These are phyloP conservation scores for Andrena camellia DNA, from an alignment of 2,888 invertebrate genomes.

Conservation along the genomic window DNA sequence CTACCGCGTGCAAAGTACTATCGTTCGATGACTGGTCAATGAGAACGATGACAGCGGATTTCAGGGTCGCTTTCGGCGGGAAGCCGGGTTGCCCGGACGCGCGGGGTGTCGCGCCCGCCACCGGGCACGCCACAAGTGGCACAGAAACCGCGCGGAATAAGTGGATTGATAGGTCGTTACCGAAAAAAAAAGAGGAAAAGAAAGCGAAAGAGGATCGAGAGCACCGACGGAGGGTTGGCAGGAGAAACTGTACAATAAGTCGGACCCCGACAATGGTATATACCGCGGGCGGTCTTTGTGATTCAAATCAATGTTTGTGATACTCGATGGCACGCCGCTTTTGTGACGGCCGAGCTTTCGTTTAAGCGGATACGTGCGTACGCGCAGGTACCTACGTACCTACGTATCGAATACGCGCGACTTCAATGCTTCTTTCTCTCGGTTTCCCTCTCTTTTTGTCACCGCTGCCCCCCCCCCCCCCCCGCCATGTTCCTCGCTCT, in stretches of 20 bases:
- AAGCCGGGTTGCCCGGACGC: not conserved
- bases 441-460: slow-evolving; percentile 8
- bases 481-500: no score
- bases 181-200: slow-evolving; percentile 38
- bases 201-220: slow-evolving; percentile 45
- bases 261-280: slow-evolving; percentile 77
- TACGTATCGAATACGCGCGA: slow-evolving; percentile 44
- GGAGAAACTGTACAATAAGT: slow-evolving; percentile 80
- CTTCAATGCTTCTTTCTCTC: slow-evolving; percentile 28
- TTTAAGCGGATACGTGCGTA: slow-evolving; percentile 64
- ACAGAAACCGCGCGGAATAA: slow-evolving; percentile 80
- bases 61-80: slow-evolving; percentile 11
- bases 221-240: slow-evolving; percentile 48
- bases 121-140: slow-evolving; percentile 81
- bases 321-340: slow-evolving; percentile 79
- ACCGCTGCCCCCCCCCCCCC: not conserved
- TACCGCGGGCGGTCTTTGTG: slow-evolving; percentile 83
- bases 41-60: slow-evolving; percentile 26
- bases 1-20: slow-evolving; percentile 17
- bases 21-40: slow-evolving; percentile 22
- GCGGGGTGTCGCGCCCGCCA: not conserved
- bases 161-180: slow-evolving; percentile 80
- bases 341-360: slow-evolving; percentile 74
- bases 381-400: slow-evolving; percentile 27
- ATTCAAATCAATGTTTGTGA: slow-evolving; percentile 84